Base-by-base conservation (phyloP, 2,113 vertebrate species). In the Mixornis gularis region DNA sequence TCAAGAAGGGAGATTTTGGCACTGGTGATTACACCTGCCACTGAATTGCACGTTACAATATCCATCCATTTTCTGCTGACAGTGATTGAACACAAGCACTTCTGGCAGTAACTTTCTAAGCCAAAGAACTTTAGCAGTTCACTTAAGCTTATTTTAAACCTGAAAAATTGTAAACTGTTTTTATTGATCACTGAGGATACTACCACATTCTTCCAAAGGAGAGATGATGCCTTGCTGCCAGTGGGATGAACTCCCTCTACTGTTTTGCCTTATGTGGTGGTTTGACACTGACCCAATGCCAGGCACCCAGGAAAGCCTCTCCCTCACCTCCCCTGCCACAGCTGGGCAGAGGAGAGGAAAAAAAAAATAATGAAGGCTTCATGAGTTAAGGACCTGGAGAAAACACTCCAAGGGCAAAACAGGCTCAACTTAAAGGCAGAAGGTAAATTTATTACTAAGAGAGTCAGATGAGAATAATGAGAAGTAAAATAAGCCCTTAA, bases 41-140 rank as follows among this genome's bases (percentile, higher is more conserved):
- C 76, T 43, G 59, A 69, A 64, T 9, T 32, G 92, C 58, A 89
- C 71, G 59, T 91, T 91, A 91, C 41, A 89, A 46, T 88, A 94
- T 78, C 92, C 38, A 90, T 43, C 40, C 58, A 9, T 89, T 81
- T 85, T 95, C 80, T 85, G 43, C 74, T 93, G 84, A 64, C 82
- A 94, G 20, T 77, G 63, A 85, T 73, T 86, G 44, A 79, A 90
- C 85, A 71, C 44, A 79, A 64, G 38, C 83, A 90, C 53, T 56
- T 44, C 64, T 36, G 25, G 66, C 51, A 66, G 70, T 49, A 95
- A 80, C 87, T 90, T 91, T 53, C 77, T 87, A 40, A 87, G 83
- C 65, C 81, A 92, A 91, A 68, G 62, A 88, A 92, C 52, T 87
- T 71, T 1, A 81, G 17, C 4, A 4, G 64, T 38, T 72, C 13